Percentiles rank a stretch among this genome's conserved stretches.
These are phyloP conservation scores for Pseudomyrmex concolor DNA, from an alignment of 1,140 invertebrate species.

Conservation along the genomic window DNA sequence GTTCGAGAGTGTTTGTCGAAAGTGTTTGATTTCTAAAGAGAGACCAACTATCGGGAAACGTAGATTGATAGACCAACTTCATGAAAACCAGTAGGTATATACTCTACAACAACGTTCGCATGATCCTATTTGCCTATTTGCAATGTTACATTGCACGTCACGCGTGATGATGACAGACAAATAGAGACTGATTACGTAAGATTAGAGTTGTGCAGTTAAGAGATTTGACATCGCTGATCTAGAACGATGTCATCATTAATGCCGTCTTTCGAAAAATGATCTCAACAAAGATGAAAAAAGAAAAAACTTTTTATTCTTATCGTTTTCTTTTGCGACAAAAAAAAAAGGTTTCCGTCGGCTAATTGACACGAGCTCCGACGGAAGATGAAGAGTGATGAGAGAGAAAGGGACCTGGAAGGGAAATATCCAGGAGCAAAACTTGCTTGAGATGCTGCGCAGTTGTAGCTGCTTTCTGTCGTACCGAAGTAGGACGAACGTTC, in stretches of 20 bases:
- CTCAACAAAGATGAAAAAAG: background rate
- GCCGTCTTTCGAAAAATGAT: background rate
- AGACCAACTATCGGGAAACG: background rate
- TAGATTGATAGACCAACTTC: slow-evolving; percentile 10
- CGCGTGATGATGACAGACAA: background rate
- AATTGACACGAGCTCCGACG: slow-evolving; percentile 18
- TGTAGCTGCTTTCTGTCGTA: slow-evolving; percentile 13
- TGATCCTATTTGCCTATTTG: background rate
- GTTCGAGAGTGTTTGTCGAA: slow-evolving; percentile 24
- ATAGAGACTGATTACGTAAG: background rate
- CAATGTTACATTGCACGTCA: background rate
- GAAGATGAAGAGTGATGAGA: slow-evolving; percentile 29
- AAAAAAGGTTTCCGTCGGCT: background rate
- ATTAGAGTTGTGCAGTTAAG: background rate
- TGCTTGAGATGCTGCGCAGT: slow-evolving; percentile 24
- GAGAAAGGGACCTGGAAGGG: background rate
- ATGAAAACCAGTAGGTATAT: background rate
- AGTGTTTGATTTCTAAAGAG: slow-evolving; percentile 27
- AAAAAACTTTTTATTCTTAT: slow-evolving; percentile 20
- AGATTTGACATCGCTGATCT: too few species aligned
- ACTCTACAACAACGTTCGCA: slow-evolving; percentile 11
- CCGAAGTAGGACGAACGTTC: slow-evolving; percentile 54
- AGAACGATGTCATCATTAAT: background rate
- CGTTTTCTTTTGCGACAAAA: background rate
- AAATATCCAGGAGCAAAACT: slow-evolving; percentile 51